Evolutionary conservation across 37 sponge, comb jelly and placozoan species (phyloP).

Genomic region (Theonella swinhoei): DNA sequence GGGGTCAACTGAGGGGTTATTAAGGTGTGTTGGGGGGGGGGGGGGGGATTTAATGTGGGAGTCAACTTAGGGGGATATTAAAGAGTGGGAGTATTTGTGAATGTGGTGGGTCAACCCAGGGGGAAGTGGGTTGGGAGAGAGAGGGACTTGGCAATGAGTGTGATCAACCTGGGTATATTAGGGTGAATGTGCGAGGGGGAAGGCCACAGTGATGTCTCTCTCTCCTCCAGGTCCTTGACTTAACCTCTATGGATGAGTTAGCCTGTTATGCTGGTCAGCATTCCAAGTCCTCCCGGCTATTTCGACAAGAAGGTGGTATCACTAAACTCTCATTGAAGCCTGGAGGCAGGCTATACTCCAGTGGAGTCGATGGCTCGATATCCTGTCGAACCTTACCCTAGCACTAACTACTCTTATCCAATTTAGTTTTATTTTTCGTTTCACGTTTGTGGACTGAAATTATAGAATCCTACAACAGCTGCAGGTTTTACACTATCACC

Average conservation of each 20-base stretch:
- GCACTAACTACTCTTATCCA: background rate
- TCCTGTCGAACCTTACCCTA: constrained; percentile 31
- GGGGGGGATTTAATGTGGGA: too few species aligned
- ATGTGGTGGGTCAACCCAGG: too few species aligned
- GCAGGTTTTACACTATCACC: too few species aligned
- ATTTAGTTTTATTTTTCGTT: background rate
- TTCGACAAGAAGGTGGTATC: constrained; percentile 69
- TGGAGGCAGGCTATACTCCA: constrained; percentile 62
- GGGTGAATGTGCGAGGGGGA: background rate
- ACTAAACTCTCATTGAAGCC: constrained; percentile 53
- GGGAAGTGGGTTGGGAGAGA: background rate
- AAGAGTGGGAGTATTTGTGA: too few species aligned
- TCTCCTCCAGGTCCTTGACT: constrained; percentile 60
- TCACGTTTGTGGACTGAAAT: too few species aligned
- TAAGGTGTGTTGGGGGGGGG: too few species aligned
- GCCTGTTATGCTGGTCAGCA: constrained; percentile 44
- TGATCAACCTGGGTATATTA: background rate
- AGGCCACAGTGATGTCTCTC: too few species aligned
- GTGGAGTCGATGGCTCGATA: constrained; percentile 79
- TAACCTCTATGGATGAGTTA: constrained; percentile 50
- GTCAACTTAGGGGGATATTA: too few species aligned
- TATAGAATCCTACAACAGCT: too few species aligned
- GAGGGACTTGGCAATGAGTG: background rate
- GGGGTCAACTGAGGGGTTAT: too few species aligned
- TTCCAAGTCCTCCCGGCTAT: constrained; percentile 50